A percentile compares a stretch with the other conserved stretches of the same genome.
These are phyloP conservation scores for Spodoptera exigua DNA, from an alignment of 2,888 invertebrate species.

Conservation along the genomic window DNA sequence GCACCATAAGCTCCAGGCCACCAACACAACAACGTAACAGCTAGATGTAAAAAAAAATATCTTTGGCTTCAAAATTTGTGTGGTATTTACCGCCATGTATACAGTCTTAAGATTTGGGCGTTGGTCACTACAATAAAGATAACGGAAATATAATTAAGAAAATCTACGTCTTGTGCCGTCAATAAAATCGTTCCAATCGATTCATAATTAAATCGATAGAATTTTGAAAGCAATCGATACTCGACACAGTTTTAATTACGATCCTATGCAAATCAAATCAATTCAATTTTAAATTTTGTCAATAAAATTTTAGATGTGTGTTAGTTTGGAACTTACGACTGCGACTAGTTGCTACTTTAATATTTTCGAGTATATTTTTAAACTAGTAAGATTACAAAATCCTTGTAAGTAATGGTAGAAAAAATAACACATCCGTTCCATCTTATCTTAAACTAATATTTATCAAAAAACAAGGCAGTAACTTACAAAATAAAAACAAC, in stretches of 20 bases:
- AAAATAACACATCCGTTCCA: too few relatives aligned
- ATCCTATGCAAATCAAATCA: slow-evolving; percentile 75
- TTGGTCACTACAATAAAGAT: slow-evolving; percentile 58
- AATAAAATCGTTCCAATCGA: slow-evolving; percentile 52
- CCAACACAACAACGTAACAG: too few relatives aligned
- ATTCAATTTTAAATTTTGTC: slow-evolving; percentile 62
- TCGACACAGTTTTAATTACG: slow-evolving; percentile 75
- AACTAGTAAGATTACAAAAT: not conserved
- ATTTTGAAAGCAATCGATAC: slow-evolving; percentile 65
- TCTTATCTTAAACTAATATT: not conserved
- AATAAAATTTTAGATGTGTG: slow-evolving; percentile 17
- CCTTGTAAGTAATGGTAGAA: too few relatives aligned
- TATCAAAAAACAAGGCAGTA: too few relatives aligned
- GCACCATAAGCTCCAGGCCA: too few relatives aligned
- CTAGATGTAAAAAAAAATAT: too few relatives aligned
- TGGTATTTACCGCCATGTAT: too few relatives aligned
- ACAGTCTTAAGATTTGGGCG: slow-evolving; percentile 48
- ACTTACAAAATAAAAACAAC: too few relatives aligned
- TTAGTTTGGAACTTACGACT: slow-evolving; percentile 26
- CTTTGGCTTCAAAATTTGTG: too few relatives aligned
- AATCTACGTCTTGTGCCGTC: slow-evolving; percentile 59
- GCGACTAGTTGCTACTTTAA: slow-evolving; percentile 20
- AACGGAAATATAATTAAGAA: slow-evolving; percentile 59
- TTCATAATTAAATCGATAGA: slow-evolving; percentile 62
- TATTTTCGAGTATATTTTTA: too few relatives aligned